Evolutionary conservation across 2,797 vertebrate species (phyloP).

Genomic region (Petrocephalus sullivani): DNA sequence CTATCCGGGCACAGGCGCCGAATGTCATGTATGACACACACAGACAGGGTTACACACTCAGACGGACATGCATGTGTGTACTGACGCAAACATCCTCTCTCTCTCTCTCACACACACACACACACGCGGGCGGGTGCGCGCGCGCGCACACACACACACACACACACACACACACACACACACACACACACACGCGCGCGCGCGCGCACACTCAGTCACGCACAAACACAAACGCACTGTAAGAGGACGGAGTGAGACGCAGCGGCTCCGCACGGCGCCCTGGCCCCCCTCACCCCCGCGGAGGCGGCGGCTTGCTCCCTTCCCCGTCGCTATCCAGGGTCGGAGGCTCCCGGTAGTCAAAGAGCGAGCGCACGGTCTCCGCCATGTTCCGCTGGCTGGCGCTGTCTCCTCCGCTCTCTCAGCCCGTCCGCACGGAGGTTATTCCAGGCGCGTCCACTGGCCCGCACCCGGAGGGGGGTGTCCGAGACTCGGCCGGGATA

Average conservation of each 20-base stretch:
- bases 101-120: constrained; percentile 25
- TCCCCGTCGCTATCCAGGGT: constrained; percentile 62
- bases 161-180: constrained; percentile 11
- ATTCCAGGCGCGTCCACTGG: constrained; percentile 51
- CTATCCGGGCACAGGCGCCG: background rate
- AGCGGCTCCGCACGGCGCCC: constrained; percentile 34
- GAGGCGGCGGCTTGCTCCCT: constrained; percentile 51
- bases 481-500: background rate
- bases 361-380: constrained; percentile 62
- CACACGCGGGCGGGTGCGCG: background rate
- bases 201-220: background rate
- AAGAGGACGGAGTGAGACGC: background rate
- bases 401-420: constrained; percentile 44
- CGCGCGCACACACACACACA: constrained; percentile 13
- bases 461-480: constrained; percentile 37
- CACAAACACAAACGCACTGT: constrained; percentile 22
- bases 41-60: constrained; percentile 30
- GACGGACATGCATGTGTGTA: constrained; percentile 34
- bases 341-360: constrained; percentile 63
- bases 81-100: constrained; percentile 42
- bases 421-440: constrained; percentile 59
- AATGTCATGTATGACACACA: constrained; percentile 25
- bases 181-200: background rate
- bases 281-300: constrained; percentile 60
- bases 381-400: constrained; percentile 54